These are phyloP conservation scores for Pocillopora meandrina DNA, from an alignment of 92 coral and sea anemone species.

Conservation along the genomic window DNA sequence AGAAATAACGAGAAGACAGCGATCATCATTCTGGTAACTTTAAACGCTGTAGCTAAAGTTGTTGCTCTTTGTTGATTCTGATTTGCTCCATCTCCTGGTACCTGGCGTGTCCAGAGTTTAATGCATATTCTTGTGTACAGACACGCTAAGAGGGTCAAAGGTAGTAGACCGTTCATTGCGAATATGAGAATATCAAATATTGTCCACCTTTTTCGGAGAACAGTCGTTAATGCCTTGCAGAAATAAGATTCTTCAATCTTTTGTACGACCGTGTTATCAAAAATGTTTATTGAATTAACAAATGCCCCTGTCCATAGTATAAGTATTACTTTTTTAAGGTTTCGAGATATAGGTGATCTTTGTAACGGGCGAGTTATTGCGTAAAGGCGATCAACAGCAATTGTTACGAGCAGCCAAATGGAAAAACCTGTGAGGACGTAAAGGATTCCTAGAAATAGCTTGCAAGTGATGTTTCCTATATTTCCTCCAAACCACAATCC, in stretches of 20 bases:
- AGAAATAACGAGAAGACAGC: neutral
- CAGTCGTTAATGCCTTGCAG: no score
- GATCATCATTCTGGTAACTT: constrained; percentile 29
- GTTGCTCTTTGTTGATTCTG: constrained; percentile 17
- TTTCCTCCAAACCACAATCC: constrained; percentile 9
- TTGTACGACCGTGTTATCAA: no score
- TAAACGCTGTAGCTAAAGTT: constrained; percentile 6
- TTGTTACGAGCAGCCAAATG: constrained; percentile 21
- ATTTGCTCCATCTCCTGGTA: constrained; percentile 44
- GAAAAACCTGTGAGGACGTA: neutral
- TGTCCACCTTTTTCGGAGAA: no score
- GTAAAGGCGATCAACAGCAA: constrained; percentile 9
- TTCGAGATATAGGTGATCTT: neutral
- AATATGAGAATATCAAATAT: neutral
- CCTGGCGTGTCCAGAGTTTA: constrained; percentile 7
- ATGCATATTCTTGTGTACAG: neutral
- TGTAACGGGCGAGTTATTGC: constrained; percentile 23
- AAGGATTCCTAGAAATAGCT: neutral
- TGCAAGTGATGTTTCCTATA: neutral
- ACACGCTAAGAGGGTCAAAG: neutral
- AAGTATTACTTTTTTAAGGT: neutral
- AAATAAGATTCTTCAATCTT: no score
- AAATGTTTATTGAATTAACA: neutral
- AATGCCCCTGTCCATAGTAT: neutral
- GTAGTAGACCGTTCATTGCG: neutral